Evolutionary conservation across 37 sponge, comb jelly and placozoan species (phyloP), one percentile per base, ranked within the genome.

Genomic region (Tethya wilhelma): DNA sequence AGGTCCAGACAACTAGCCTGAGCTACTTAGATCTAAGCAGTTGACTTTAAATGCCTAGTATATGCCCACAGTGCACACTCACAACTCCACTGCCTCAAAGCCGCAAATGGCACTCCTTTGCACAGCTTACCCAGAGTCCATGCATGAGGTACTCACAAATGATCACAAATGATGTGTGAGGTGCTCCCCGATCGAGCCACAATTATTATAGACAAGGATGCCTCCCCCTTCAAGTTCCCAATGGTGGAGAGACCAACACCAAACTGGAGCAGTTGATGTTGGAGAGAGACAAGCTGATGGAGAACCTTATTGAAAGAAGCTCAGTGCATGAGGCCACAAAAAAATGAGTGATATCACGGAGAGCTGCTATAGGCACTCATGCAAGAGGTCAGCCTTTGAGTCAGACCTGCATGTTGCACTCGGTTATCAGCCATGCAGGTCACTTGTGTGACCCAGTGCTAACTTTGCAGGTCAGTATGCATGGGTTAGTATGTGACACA

Each of bases 211-310:
- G 77, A 57, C 64, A 77, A 65, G 56, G 69, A 20, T 55, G 67
- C 31, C 86, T 83, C 41, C n/a, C n/a, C n/a, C n/a, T n/a, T n/a
- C n/a, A n/a, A n/a, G 71, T 71, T 31, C 81, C 81, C 26, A 76
- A 82, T 2, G 73, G 11, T 12, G 81, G 64, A 56, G 88, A 86
- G n/a, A n/a, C n/a, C 33, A 75, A 53, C 42, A 49, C 75, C 7
- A 77, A 72, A 19, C 53, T 94, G 41, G 94, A 94, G 65, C 90
- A 86, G 66, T 80, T 94, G 33, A 78, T 89, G n/a, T n/a, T 82
- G 39, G 94, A 90, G 80, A 86, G 84, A 23, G 87, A 89, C 66
- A 82, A 77, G 67, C 76, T 94, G 31, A 85, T 90, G 84, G 80
- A 83, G 69, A 83, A 79, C 40, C 76, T 82, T 17, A 28, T 68